A percentile compares a stretch with the other conserved stretches of the same genome.
Evolutionary conservation across 2,888 invertebrate genomes (phyloP).

Genomic region (Stenodera caucasica): DNA sequence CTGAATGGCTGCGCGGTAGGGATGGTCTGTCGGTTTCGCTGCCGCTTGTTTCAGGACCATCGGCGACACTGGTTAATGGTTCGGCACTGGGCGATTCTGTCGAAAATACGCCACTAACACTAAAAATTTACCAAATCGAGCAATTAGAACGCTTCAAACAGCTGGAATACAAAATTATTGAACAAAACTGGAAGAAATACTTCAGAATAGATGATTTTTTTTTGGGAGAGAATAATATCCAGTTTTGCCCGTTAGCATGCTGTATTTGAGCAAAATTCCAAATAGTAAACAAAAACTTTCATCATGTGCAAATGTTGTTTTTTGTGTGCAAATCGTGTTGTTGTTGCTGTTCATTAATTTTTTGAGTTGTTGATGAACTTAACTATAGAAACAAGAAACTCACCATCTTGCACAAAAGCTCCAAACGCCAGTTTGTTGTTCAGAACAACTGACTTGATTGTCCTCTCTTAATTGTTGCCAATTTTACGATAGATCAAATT

Average conservation of each 20-base stretch:
- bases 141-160: not conserved
- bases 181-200: slow-evolving; percentile 3
- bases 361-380: not conserved
- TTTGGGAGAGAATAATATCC: not conserved
- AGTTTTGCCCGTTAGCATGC: slow-evolving; percentile 8
- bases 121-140: slow-evolving; percentile 31
- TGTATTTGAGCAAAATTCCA: slow-evolving; percentile 4
- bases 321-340: slow-evolving; percentile 6
- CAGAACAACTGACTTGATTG: slow-evolving; percentile 31
- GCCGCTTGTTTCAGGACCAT: slow-evolving; percentile 54
- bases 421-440: slow-evolving; percentile 37
- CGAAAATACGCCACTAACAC: slow-evolving; percentile 52
- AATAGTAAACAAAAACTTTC: not conserved
- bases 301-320: slow-evolving; percentile 3
- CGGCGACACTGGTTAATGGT: slow-evolving; percentile 51
- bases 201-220: not conserved
- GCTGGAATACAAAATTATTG: not conserved
- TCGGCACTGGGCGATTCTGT: slow-evolving; percentile 55
- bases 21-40: slow-evolving; percentile 57
- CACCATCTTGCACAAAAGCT: slow-evolving; percentile 37
- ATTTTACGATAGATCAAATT: slow-evolving; percentile 28
- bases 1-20: slow-evolving; percentile 66
- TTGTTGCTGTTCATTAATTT: slow-evolving; percentile 1
- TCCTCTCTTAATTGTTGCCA: slow-evolving; percentile 25
- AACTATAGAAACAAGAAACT: slow-evolving; percentile 25